Conservation (phyloP, 2,888 invertebrate genomes). For the Calephelis perditalis region DNA sequence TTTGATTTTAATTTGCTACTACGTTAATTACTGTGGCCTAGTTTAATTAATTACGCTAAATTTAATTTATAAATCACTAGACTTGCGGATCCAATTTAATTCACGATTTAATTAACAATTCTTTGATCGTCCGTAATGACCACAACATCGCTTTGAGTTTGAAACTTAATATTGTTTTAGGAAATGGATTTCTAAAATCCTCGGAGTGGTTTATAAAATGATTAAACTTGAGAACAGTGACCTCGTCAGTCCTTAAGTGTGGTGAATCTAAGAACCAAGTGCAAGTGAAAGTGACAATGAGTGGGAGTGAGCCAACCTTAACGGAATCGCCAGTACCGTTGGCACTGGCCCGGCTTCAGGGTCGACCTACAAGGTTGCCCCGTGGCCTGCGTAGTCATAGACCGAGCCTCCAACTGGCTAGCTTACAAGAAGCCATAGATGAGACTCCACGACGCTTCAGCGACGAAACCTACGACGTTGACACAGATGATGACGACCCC, state of each 20-base stretch:
- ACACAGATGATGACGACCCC: conserved; percentile 63
- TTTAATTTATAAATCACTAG: too few species aligned
- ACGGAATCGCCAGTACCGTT: conserved; percentile 72
- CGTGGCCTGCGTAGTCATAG: conserved; percentile 58
- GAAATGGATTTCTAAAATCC: background rate
- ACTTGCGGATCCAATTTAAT: too few species aligned
- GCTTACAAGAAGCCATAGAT: conserved; percentile 64
- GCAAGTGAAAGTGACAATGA: conserved; percentile 45
- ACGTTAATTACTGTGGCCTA: too few species aligned
- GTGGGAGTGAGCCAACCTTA: conserved; percentile 61
- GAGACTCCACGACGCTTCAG: conserved; percentile 64
- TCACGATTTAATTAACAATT: too few species aligned
- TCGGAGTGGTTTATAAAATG: background rate
- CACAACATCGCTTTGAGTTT: background rate
- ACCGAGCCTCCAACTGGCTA: conserved; percentile 66
- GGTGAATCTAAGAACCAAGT: conserved; percentile 36
- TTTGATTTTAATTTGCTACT: too few species aligned
- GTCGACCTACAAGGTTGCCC: conserved; percentile 48
- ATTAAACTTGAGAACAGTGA: conserved; percentile 8
- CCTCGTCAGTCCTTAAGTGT: conserved; percentile 24
- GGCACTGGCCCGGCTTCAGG: conserved; percentile 63
- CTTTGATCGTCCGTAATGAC: conserved; percentile 1
- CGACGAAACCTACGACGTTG: conserved; percentile 53
- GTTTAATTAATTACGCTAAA: too few species aligned
- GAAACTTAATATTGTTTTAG: background rate